Conservation (phyloP, 2,888 invertebrate species). For the Oscheius myriophilus region DNA sequence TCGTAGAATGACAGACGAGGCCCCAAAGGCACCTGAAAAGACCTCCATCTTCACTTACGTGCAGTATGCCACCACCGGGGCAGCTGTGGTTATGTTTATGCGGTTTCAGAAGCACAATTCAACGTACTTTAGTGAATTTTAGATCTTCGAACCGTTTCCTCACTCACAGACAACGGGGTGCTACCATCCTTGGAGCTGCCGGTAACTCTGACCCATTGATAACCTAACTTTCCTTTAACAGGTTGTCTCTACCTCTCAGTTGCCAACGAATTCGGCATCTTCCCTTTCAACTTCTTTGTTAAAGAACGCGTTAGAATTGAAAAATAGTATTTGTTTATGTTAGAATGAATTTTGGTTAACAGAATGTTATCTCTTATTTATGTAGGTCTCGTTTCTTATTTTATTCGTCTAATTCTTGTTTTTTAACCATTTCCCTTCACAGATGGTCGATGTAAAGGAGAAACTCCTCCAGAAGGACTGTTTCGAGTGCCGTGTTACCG, state of each 20-base stretch:
- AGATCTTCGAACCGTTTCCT: conserved; percentile 29
- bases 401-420: neutral
- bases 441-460: neutral
- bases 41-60: conserved; percentile 21
- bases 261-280: conserved; percentile 33
- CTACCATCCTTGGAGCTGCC: conserved; percentile 19
- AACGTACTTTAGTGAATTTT: neutral
- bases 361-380: neutral
- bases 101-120: neutral
- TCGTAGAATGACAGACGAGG: conserved; percentile 1
- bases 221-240: conserved; percentile 1
- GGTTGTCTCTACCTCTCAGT: conserved; percentile 32
- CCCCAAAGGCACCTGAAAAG: neutral
- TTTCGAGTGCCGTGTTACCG: conserved; percentile 9
- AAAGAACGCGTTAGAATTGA: conserved; percentile 20
- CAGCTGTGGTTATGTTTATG: conserved; percentile 22
- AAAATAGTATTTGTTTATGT: neutral
- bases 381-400: no score
- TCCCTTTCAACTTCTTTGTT: conserved; percentile 36
- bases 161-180: conserved; percentile 24
- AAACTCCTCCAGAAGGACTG: conserved; percentile 20
- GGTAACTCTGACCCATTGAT: neutral
- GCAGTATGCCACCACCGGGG: conserved; percentile 30
- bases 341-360: neutral
- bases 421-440: neutral